Conservation (phyloP, 2,888 invertebrate genomes). For the Belgica antarctica region DNA sequence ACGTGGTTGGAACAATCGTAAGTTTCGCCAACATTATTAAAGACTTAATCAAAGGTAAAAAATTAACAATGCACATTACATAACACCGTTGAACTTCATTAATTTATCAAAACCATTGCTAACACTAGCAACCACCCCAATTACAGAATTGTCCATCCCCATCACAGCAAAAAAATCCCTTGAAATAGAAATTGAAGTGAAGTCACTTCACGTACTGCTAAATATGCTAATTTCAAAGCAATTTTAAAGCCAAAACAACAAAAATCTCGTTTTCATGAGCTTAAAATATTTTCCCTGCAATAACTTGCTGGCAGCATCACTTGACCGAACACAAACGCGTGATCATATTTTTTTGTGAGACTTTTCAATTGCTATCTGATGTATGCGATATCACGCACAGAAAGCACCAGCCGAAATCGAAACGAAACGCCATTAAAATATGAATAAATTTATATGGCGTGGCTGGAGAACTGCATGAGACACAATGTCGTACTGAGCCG, state of each 20-base stretch:
- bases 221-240: background rate
- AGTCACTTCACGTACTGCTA: background rate
- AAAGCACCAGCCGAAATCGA: background rate
- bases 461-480: background rate
- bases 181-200: background rate
- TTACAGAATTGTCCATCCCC: background rate
- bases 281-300: background rate
- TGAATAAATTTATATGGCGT: background rate
- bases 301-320: background rate
- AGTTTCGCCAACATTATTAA: too few relatives aligned
- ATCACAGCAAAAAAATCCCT: background rate
- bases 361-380: slow-evolving; percentile 7
- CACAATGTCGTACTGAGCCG: background rate
- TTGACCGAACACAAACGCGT: too few relatives aligned
- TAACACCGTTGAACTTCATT: too few relatives aligned
- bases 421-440: background rate
- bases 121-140: too few relatives aligned
- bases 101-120: too few relatives aligned
- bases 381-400: background rate
- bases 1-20: too few relatives aligned
- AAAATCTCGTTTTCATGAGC: background rate
- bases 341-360: background rate
- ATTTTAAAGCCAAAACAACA: background rate
- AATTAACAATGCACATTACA: too few relatives aligned
- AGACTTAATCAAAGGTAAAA: too few relatives aligned